A percentile compares a stretch with the other conserved stretches of the same genome.
Evolutionary conservation across 2,797 vertebrate species (phyloP).

Genomic region (Euthynnus affinis): DNA sequence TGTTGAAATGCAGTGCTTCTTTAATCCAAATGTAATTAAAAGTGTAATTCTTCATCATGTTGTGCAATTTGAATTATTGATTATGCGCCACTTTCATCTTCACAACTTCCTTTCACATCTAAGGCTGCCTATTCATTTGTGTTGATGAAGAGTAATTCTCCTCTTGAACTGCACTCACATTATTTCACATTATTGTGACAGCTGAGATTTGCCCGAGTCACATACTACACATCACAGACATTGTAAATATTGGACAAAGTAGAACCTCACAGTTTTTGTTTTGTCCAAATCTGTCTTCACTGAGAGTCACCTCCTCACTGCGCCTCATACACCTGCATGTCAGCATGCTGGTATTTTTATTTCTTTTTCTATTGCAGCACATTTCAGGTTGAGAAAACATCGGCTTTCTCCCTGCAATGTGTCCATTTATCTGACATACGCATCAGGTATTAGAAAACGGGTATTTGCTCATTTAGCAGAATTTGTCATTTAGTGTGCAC

Average conservation of each 20-base stretch:
- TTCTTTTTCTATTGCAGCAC: no score
- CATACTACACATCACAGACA: neutral
- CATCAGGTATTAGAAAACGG: neutral
- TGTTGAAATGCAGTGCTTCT: constrained; percentile 40
- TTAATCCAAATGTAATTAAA: constrained; percentile 59
- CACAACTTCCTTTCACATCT: constrained; percentile 26
- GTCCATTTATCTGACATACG: neutral
- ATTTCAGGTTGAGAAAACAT: no score
- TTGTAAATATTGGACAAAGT: neutral
- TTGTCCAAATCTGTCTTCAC: neutral
- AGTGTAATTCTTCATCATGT: constrained; percentile 38
- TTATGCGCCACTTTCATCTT: constrained; percentile 35
- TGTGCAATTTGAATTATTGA: constrained; percentile 54
- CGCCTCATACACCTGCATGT: neutral
- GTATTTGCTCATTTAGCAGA: neutral
- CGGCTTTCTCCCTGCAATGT: no score
- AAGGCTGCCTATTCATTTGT: constrained; percentile 24
- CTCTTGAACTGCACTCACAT: constrained; percentile 12
- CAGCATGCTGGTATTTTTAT: no score
- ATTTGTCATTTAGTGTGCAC: neutral
- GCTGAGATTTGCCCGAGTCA: neutral
- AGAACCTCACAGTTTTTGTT: neutral
- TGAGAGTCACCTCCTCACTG: neutral
- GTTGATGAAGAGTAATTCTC: neutral
- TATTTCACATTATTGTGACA: neutral